These are phyloP conservation scores for Ceratitis capitata DNA, from an alignment of 1,140 invertebrate genomes.

Conservation along the genomic window DNA sequence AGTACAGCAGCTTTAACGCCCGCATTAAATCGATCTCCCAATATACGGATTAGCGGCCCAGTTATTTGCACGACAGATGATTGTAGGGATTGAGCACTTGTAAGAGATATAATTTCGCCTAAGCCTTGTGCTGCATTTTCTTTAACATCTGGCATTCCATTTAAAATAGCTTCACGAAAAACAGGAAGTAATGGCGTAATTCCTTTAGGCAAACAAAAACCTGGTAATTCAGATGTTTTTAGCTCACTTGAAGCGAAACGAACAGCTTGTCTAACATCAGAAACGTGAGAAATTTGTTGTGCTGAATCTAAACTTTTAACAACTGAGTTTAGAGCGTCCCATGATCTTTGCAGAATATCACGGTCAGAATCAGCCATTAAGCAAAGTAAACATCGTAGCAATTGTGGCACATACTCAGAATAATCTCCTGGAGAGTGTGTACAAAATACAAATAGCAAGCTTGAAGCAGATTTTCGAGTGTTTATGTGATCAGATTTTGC, in stretches of 20 bases:
- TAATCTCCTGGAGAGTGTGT: constrained; percentile 88
- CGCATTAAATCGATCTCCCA: constrained; percentile 93
- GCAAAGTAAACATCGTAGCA: constrained; percentile 87
- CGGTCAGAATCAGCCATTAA: constrained; percentile 85
- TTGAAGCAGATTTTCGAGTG: constrained; percentile 81
- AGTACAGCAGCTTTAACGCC: constrained; percentile 96
- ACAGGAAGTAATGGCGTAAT: constrained; percentile 93
- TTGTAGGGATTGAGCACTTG: constrained; percentile 85
- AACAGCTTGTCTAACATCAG: constrained; percentile 90
- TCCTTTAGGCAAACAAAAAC: constrained; percentile 96
- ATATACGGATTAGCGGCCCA: constrained; percentile 95
- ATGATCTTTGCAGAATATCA: constrained; percentile 84
- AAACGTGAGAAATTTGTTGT: constrained; percentile 84
- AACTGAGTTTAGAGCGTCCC: constrained; percentile 90
- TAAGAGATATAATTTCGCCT: constrained; percentile 90
- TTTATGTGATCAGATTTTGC: constrained; percentile 74
- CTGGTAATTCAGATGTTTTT: constrained; percentile 84
- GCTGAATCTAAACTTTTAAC: constrained; percentile 86
- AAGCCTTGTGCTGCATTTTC: constrained; percentile 94
- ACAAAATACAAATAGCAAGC: constrained; percentile 90
- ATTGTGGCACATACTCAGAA: constrained; percentile 84
- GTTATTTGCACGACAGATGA: constrained; percentile 97
- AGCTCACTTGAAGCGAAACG: constrained; percentile 88
- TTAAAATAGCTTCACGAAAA: constrained; percentile 95
- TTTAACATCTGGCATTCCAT: constrained; percentile 93